These are phyloP conservation scores for Apodemus sylvaticus DNA, from an alignment of 2,113 vertebrate genomes.

Conservation along the genomic window DNA sequence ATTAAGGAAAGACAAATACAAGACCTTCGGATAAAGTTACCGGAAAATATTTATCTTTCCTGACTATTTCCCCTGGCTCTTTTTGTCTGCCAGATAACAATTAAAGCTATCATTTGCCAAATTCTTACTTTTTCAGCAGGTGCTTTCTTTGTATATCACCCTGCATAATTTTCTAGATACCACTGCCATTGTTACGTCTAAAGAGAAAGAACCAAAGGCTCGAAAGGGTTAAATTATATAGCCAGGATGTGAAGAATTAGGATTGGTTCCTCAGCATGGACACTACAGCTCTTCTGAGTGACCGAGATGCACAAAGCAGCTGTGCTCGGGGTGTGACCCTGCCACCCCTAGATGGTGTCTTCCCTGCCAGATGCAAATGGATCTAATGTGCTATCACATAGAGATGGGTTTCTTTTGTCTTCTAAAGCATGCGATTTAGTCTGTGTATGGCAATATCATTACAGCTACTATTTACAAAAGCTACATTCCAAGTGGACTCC, in stretches of 20 bases:
- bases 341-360: neutral
- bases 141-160: neutral
- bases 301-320: neutral
- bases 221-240: neutral
- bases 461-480: neutral
- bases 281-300: neutral
- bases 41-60: neutral
- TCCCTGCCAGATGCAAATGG: neutral
- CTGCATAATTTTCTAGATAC: neutral
- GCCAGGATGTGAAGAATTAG: neutral
- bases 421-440: constrained; percentile 11
- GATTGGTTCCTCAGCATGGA: neutral
- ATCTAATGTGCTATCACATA: neutral
- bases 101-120: neutral
- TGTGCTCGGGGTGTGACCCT: neutral
- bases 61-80: constrained; percentile 24
- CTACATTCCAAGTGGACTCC: neutral
- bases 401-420: neutral
- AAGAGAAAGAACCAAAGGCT: neutral
- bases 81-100: constrained; percentile 27
- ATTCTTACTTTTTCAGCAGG: neutral
- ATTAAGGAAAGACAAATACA: constrained; percentile 21
- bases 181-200: neutral
- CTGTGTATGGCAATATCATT: constrained; percentile 1
- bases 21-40: neutral